Conservation (phyloP, 2,113 vertebrate species). For the Pongo abelii region DNA sequence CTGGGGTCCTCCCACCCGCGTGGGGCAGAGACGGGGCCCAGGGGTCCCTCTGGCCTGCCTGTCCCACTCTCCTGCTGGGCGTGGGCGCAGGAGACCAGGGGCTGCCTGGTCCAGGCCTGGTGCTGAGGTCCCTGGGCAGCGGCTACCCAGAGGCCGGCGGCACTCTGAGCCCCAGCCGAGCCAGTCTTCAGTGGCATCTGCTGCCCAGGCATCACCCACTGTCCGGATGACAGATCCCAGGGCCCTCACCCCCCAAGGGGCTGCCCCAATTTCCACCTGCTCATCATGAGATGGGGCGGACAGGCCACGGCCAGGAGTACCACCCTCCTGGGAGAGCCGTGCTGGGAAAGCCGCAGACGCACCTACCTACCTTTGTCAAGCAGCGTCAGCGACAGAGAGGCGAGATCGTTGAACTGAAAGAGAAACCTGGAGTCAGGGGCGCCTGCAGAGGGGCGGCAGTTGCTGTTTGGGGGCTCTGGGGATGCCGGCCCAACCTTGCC, state of each 20-base stretch:
- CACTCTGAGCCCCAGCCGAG: neutral
- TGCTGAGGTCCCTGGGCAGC: neutral
- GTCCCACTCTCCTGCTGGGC: neutral
- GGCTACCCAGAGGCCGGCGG: neutral
- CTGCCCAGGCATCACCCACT: neutral
- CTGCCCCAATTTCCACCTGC: neutral
- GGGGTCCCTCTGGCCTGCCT: neutral
- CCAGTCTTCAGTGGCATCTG: neutral
- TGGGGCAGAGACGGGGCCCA: neutral
- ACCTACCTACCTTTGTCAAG: constrained; percentile 93
- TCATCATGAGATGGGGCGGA: no score
- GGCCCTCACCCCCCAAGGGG: accelerated
- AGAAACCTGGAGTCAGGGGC: constrained; percentile 50
- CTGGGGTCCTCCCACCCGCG: neutral
- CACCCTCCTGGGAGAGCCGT: accelerated
- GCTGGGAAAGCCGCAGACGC: neutral
- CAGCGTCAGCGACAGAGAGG: constrained; percentile 91
- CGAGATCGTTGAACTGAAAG: constrained; percentile 94
- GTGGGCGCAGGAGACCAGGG: neutral
- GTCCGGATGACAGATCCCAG: neutral
- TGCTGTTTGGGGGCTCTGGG: accelerated
- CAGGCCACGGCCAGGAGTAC: neutral
- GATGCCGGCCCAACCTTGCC: neutral
- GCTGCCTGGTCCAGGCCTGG: neutral
- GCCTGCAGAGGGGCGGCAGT: accelerated